Conservation (phyloP, 2,888 invertebrate species). For the Hypomecis punctinalis region DNA sequence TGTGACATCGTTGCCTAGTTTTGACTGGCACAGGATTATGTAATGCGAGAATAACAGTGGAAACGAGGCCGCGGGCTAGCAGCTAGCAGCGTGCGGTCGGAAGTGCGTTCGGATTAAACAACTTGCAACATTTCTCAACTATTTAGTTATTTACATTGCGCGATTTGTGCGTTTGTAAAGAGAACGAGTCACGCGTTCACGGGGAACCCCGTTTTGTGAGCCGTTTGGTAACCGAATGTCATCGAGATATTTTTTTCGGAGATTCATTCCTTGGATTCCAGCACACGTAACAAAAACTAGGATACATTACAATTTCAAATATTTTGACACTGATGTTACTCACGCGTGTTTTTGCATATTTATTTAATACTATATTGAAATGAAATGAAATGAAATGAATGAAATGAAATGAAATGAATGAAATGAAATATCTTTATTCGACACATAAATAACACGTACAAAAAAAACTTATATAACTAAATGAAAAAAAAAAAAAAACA, state of each 20-base stretch:
- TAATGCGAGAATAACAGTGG: constrained; percentile 78
- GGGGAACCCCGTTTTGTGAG: constrained; percentile 2
- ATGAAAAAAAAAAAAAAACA: too few relatives aligned
- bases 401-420: too few relatives aligned
- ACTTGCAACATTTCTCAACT: constrained; percentile 42
- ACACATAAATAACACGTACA: too few relatives aligned
- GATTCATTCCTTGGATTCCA: neutral
- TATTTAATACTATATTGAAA: too few relatives aligned
- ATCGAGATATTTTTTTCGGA: neutral
- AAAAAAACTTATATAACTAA: too few relatives aligned
- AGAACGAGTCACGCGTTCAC: constrained; percentile 2
- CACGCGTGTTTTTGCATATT: too few relatives aligned
- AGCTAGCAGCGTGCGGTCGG: constrained; percentile 65
- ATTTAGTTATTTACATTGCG: constrained; percentile 2
- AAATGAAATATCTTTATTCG: too few relatives aligned
- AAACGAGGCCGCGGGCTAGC: constrained; percentile 76
- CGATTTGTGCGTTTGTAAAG: neutral
- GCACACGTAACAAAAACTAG: too few relatives aligned
- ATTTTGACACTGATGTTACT: too few relatives aligned
- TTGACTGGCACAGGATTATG: constrained; percentile 78
- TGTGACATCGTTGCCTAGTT: constrained; percentile 85
- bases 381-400: too few relatives aligned
- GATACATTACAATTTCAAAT: too few relatives aligned
- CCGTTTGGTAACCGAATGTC: neutral
- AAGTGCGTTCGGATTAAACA: constrained; percentile 61